Percentiles rank a stretch among this genome's conserved stretches.
Evolutionary conservation across 1,140 invertebrate species (phyloP).

Genomic region (Sitobion miscanthi): DNA sequence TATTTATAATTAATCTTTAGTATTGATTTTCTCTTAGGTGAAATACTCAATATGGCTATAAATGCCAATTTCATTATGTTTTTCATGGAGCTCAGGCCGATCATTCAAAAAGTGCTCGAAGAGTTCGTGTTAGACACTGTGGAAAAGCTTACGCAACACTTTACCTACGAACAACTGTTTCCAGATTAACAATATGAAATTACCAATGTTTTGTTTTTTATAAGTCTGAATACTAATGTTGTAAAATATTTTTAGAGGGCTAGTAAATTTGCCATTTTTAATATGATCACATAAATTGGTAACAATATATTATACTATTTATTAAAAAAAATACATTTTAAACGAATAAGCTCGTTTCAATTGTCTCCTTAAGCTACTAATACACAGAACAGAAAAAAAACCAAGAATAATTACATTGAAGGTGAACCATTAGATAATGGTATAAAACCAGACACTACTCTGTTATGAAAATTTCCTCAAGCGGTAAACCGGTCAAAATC

Average conservation of each 20-base stretch:
- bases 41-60: constrained; percentile 70
- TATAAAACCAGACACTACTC: not conserved
- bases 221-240: not conserved
- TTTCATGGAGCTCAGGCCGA: constrained; percentile 67
- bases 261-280: not conserved
- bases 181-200: constrained; percentile 62
- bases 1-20: constrained; percentile 34
- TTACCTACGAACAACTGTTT: constrained; percentile 68
- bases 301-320: not conserved
- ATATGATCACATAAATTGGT: not conserved
- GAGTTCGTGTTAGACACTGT: constrained; percentile 62
- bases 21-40: constrained; percentile 61
- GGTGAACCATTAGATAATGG: not conserved
- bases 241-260: not conserved
- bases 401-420: not conserved
- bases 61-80: constrained; percentile 70
- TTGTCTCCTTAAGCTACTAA: not conserved
- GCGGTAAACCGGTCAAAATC: constrained; percentile 58
- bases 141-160: constrained; percentile 68
- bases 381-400: not conserved
- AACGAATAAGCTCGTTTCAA: not conserved
- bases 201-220: not conserved
- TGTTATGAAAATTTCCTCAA: constrained; percentile 58
- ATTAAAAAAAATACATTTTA: not conserved
- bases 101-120: constrained; percentile 67